Conservation (phyloP, 2,797 vertebrate species). For the Xenops minutus region DNA sequence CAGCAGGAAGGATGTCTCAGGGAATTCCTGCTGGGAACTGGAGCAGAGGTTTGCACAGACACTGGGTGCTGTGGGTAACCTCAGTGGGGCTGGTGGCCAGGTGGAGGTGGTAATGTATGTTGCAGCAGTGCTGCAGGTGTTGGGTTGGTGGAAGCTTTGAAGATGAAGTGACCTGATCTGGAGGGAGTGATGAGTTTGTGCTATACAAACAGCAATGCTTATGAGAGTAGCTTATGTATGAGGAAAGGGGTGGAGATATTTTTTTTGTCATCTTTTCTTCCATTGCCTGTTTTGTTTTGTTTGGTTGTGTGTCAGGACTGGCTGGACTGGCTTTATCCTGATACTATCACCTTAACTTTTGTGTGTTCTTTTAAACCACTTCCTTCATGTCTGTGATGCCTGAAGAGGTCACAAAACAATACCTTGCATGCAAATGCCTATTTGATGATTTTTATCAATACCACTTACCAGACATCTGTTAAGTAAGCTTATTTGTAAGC, state of each 20-base stretch:
- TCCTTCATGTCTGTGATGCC: not conserved
- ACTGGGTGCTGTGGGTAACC: not conserved
- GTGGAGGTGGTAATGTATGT: not conserved
- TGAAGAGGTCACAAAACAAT: not conserved
- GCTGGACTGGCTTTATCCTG: not conserved
- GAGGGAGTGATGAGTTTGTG: not conserved
- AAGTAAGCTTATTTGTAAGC: not conserved
- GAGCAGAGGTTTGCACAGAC: fast-evolving
- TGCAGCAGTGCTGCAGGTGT: not conserved
- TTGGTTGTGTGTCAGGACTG: not conserved
- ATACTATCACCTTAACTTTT: not conserved
- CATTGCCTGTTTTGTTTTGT: not conserved
- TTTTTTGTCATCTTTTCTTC: not conserved
- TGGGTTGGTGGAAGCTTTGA: not conserved
- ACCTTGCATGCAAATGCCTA: not conserved
- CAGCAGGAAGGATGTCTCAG: not conserved
- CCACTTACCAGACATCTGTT: not conserved
- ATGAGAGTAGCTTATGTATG: not conserved
- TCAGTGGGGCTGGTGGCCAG: not conserved
- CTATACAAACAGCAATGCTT: not conserved
- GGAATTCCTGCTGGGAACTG: not conserved
- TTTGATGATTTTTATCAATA: not conserved
- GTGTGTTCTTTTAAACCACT: not conserved
- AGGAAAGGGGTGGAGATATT: not conserved
- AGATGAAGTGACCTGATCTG: not conserved